phyloP scores from a whole-genome alignment of 1,140 invertebrate species.

The Drosophila lacertosa region DNA sequence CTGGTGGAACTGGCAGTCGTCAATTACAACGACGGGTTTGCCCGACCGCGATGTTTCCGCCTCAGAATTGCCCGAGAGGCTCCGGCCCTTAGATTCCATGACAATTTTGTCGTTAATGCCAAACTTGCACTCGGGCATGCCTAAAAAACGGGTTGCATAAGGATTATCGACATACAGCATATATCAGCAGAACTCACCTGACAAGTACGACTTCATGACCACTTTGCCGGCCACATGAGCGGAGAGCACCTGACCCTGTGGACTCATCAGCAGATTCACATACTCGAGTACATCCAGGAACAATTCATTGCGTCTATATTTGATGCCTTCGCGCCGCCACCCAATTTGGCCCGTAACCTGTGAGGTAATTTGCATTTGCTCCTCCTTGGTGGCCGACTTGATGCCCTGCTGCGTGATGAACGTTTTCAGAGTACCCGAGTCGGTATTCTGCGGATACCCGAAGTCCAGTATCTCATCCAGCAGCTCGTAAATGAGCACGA shows the following conservation, averaged over 20 bases:
- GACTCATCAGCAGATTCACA: conserved; percentile 99
- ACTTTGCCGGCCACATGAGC: conserved; percentile 99
- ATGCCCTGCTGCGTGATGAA: conserved; percentile 99
- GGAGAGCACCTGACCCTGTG: conserved; percentile 99
- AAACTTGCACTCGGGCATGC: conserved; percentile 99
- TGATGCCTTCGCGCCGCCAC: conserved; percentile 99
- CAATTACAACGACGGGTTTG: conserved; percentile 98
- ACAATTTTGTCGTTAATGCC: conserved; percentile 99
- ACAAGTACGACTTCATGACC: conserved; percentile 99
- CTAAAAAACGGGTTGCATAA: conserved; percentile 28
- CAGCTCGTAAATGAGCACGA: conserved; percentile 99
- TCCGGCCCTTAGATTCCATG: conserved; percentile 97
- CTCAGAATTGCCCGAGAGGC: conserved; percentile 89
- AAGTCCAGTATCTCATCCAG: conserved; percentile 99
- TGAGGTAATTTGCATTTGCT: conserved; percentile 99
- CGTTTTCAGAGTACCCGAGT: conserved; percentile 99
- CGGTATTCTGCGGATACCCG: conserved; percentile 99
- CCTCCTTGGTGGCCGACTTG: conserved; percentile 99
- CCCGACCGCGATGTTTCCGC: conserved; percentile 93
- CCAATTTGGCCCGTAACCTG: conserved; percentile 99
- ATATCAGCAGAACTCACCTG: conserved; percentile 85
- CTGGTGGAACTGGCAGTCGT: conserved; percentile 99
- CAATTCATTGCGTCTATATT: conserved; percentile 99
- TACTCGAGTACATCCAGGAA: conserved; percentile 99
- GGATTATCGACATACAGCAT: background rate